Conservation (phyloP, 2,888 invertebrate genomes). For the Hypselothyrea guttata region DNA sequence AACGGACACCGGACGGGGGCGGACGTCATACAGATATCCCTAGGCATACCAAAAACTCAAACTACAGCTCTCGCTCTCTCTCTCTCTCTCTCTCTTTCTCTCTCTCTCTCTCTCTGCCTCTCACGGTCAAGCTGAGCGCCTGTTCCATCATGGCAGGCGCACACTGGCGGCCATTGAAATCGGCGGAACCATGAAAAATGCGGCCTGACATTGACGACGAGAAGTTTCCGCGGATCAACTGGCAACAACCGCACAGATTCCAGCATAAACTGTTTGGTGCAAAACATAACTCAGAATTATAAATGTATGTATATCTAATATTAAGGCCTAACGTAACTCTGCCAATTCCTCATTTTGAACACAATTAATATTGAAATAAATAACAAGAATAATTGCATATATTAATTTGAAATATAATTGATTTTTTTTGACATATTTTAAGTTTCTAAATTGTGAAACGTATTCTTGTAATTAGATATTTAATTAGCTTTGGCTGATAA, state of each 20-base stretch:
- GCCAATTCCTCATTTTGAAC: too few relatives aligned
- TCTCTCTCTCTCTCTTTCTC: constrained; percentile 1
- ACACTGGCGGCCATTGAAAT: constrained; percentile 65
- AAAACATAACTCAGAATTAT: constrained; percentile 3
- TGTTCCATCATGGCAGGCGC: constrained; percentile 64
- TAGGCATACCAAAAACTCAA: constrained; percentile 40
- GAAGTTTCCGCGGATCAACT: constrained; percentile 23
- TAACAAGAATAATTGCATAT: too few relatives aligned
- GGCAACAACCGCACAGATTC: constrained; percentile 4
- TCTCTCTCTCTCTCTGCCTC: constrained; percentile 13
- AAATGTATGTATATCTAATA: too few relatives aligned
- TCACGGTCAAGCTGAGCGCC: constrained; percentile 57
- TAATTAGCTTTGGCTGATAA: too few relatives aligned
- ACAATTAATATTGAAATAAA: too few relatives aligned
- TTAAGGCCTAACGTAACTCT: too few relatives aligned
- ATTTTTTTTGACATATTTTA: too few relatives aligned
- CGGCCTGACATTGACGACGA: constrained; percentile 61
- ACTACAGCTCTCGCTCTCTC: constrained; percentile 26
- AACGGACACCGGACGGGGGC: constrained; percentile 34
- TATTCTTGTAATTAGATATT: too few relatives aligned
- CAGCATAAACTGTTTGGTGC: background rate
- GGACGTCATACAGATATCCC: constrained; percentile 54
- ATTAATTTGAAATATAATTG: too few relatives aligned
- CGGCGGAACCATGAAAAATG: constrained; percentile 56
- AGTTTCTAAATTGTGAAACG: too few relatives aligned